A percentile compares a stretch with the other conserved stretches of the same genome.
phyloP scores from a whole-genome alignment of 2,113 vertebrate species.

The Alethe castanea region DNA sequence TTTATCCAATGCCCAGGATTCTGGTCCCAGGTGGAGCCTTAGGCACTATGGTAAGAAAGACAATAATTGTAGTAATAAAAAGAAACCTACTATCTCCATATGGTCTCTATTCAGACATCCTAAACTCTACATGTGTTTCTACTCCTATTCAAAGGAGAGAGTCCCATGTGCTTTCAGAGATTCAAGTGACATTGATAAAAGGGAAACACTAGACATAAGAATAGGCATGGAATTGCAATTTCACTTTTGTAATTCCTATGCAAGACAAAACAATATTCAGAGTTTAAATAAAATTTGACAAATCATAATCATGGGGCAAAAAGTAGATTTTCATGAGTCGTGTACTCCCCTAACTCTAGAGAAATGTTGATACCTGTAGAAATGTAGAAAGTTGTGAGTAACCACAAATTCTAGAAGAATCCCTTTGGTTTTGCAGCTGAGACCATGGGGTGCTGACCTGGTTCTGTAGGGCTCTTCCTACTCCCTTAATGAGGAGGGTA shows the following conservation, averaged over 20 bases:
- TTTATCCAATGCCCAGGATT: not conserved
- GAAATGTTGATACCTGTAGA: not conserved
- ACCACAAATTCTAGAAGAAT: not conserved
- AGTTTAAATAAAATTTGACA: not conserved
- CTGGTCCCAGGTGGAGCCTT: not conserved
- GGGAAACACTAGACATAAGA: not conserved
- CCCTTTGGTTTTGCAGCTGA: not conserved
- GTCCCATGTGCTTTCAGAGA: not conserved
- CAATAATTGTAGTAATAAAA: not conserved
- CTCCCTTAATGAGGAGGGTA: not conserved
- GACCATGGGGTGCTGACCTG: accelerated
- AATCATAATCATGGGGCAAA: not conserved
- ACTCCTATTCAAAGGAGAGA: not conserved
- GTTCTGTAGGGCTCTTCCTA: not conserved
- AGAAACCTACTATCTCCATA: not conserved
- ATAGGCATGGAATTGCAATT: not conserved
- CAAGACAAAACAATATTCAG: not conserved
- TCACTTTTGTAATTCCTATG: not conserved
- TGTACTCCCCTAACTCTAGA: not conserved
- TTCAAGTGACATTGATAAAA: not conserved
- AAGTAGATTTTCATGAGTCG: not conserved
- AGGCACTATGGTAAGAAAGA: not conserved
- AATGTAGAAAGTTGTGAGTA: not conserved
- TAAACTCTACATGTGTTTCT: not conserved
- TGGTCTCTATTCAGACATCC: not conserved